These are phyloP conservation scores for Dinocampus coccinellae DNA, from an alignment of 2,888 invertebrate species.

Conservation along the genomic window DNA sequence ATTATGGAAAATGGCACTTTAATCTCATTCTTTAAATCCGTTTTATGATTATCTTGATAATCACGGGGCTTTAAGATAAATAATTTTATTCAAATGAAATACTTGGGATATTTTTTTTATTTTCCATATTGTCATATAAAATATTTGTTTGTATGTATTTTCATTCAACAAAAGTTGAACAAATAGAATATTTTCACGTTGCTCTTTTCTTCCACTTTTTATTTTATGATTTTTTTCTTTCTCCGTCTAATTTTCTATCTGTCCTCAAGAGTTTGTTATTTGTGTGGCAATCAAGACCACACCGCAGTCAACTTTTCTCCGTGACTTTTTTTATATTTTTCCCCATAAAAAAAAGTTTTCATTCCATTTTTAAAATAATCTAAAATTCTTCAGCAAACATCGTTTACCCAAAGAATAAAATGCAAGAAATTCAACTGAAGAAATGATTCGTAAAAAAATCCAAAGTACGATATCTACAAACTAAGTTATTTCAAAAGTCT, in stretches of 20 bases:
- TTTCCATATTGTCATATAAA: neutral
- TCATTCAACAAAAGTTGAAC: neutral
- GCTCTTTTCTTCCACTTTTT: neutral
- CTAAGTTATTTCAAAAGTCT: neutral
- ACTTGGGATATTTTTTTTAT: neutral
- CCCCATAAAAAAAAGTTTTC: neutral
- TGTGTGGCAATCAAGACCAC: constrained; percentile 1
- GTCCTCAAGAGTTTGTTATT: neutral
- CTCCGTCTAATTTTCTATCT: neutral
- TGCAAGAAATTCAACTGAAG: constrained; percentile 4
- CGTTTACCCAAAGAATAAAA: neutral
- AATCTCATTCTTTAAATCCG: no score
- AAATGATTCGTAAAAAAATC: constrained; percentile 26
- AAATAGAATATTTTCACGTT: neutral
- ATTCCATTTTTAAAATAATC: constrained; percentile 9
- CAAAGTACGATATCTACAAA: neutral
- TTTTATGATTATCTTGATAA: no score
- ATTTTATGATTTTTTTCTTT: neutral
- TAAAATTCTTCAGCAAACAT: neutral
- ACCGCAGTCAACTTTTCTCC: neutral
- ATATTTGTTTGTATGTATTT: neutral
- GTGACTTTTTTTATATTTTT: neutral
- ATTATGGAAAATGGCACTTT: no score
- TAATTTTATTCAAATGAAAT: no score
- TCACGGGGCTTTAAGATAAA: no score